Percentiles rank a stretch among this genome's conserved stretches.
Conservation (phyloP, 2,113 vertebrate species). For the Mastomys natalensis region DNA sequence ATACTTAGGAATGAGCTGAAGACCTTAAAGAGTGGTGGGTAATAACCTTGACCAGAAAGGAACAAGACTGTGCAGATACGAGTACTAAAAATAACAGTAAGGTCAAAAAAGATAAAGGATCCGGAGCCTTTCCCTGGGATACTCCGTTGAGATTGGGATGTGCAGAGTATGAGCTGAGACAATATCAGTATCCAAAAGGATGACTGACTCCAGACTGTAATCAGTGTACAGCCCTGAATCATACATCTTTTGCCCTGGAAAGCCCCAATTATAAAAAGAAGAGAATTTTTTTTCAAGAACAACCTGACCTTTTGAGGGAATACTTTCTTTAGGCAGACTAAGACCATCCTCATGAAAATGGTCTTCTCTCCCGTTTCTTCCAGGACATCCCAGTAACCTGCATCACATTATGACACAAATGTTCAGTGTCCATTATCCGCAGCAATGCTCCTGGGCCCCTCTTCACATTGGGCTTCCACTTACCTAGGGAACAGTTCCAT, state of each 20-base stretch:
- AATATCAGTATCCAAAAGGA: neutral
- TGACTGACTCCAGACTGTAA: neutral
- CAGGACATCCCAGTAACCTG: constrained; percentile 95
- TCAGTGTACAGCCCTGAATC: neutral
- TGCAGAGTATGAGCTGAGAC: neutral
- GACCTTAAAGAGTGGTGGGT: neutral
- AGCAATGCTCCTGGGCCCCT: constrained; percentile 91
- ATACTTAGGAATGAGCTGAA: neutral
- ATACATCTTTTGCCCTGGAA: neutral
- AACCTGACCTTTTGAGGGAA: neutral
- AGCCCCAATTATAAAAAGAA: neutral
- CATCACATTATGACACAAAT: constrained; percentile 97
- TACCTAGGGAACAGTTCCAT: constrained; percentile 91
- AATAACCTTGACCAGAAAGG: neutral
- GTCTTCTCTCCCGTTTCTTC: neutral
- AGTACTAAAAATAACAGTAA: neutral
- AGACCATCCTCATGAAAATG: neutral
- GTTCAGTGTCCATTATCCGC: constrained; percentile 96
- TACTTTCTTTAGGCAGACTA: neutral
- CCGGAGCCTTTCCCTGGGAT: neutral
- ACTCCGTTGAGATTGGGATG: neutral
- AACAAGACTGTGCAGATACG: neutral
- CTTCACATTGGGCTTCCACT: constrained; percentile 96
- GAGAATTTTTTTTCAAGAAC: neutral
- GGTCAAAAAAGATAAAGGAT: no score